Evolutionary conservation across 2,797 vertebrate genomes (phyloP), one percentile per base, ranked within the genome.

Genomic region (Lycodopsis pacificus): DNA sequence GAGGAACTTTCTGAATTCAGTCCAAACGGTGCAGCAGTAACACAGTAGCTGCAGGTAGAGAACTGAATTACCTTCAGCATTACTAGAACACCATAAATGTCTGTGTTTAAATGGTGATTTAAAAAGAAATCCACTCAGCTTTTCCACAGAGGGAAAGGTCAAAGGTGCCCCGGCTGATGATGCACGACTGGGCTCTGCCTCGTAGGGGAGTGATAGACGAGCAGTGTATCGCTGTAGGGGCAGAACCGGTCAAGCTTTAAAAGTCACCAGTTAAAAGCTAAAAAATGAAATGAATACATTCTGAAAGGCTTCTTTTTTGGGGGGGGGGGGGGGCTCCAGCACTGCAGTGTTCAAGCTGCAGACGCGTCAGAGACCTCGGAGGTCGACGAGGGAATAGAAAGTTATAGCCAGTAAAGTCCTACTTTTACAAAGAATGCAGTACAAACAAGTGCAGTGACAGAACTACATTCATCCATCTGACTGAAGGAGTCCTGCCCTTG

Each of bases 71-170:
- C 42, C 54, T 71, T 4, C 25, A 38, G 36, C 36, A 51, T 62
- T 3, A 70, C 20, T 30, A 46, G n/a, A 15, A 20, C 12, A 3
- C 46, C 56, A 57, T 56, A 56, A 73, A 66, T 36, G 3, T 64
- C 51, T 22, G 7, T 78, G 49, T 65, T 56, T 6, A 62, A 73
- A 53, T 3, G 14, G 34, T 57, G 10, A 64, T 38, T 54, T 36
- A 82, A 66, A 79, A 83, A 83, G 71, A 64, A 19, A 54, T 4
- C 46, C 53, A 75, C 40, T 88, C 79, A 83, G 86, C 85, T 73
- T 76, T 86, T 82, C 66, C 65, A 20, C 57, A 77, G 69, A 65
- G 25, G 12, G n/a, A 79, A 70, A 82, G 71, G 71, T 17, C 68
- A 80, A 58, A 76, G 77, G 76, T 78, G 62, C n/a, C 40, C 19